These are phyloP conservation scores for Zootermopsis nevadensis DNA, from an alignment of 2,888 invertebrate species.

Conservation along the genomic window DNA sequence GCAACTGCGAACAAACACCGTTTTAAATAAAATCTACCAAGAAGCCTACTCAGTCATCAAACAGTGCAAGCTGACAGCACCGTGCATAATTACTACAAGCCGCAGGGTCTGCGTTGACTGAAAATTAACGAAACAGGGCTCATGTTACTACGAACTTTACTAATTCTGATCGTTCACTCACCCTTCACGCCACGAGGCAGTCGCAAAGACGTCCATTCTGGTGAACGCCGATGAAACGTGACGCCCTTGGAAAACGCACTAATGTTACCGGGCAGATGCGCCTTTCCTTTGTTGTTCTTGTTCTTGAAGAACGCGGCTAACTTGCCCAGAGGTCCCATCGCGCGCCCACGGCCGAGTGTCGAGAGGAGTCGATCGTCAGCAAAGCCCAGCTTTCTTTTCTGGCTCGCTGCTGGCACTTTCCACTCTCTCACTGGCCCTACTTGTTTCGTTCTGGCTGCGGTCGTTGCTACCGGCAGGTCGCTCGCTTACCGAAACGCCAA, in stretches of 20 bases:
- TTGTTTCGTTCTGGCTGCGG: neutral
- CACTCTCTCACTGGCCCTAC: neutral
- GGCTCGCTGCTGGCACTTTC: constrained; percentile 5
- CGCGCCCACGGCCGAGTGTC: neutral
- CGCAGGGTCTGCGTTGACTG: too few relatives aligned
- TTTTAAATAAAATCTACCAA: too few relatives aligned
- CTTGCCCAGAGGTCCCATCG: constrained; percentile 71
- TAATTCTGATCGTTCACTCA: too few relatives aligned
- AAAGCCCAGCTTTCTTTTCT: neutral
- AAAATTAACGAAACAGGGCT: too few relatives aligned
- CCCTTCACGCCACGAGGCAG: neutral
- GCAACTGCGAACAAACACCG: too few relatives aligned
- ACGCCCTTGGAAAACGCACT: neutral
- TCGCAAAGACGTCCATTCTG: constrained; percentile 2
- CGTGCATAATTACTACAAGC: too few relatives aligned
- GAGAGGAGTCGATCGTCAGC: neutral
- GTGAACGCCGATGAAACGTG: neutral
- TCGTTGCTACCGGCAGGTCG: neutral
- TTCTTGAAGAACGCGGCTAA: constrained; percentile 72
- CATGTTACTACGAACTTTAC: too few relatives aligned
- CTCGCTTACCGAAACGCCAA: too few relatives aligned
- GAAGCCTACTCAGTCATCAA: too few relatives aligned
- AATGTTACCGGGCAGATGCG: neutral
- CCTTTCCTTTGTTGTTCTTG: constrained; percentile 51
- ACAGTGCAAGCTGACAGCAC: too few relatives aligned